phyloP scores from a whole-genome alignment of 1,140 invertebrate species.

The Eriosoma lanigerum region DNA sequence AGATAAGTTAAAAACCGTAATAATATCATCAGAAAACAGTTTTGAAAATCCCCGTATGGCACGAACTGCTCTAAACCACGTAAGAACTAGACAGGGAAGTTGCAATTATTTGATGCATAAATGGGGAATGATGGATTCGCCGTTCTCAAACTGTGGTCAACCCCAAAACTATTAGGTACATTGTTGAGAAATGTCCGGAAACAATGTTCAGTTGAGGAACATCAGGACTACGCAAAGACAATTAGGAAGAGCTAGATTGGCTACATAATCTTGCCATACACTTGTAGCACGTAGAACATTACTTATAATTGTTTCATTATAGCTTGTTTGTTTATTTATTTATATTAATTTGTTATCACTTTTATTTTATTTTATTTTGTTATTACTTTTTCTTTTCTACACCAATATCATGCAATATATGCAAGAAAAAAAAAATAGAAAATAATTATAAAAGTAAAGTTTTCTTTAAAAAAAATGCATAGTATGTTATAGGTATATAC shows the following conservation, averaged over 20 bases:
- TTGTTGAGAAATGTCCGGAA: conserved; percentile 6
- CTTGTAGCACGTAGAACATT: neutral
- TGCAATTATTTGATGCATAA: conserved; percentile 8
- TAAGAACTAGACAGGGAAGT: neutral
- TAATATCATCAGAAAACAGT: neutral
- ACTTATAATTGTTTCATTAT: neutral
- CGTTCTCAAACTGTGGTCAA: neutral
- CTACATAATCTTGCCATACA: too few species aligned
- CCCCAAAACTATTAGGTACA: neutral
- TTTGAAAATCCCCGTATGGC: neutral
- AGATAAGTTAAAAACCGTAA: neutral
- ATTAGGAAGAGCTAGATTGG: neutral
- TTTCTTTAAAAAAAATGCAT: too few species aligned
- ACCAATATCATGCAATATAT: neutral
- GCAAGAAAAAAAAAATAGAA: neutral
- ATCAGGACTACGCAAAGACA: neutral
- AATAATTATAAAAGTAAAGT: too few species aligned
- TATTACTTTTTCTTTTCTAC: neutral
- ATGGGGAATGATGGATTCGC: neutral
- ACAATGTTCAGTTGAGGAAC: neutral
- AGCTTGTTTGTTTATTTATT: conserved; percentile 4
- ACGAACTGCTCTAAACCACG: neutral
- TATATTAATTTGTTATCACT: neutral
- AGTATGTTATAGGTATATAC: too few species aligned
- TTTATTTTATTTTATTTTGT: conserved; percentile 2